These are phyloP conservation scores for Hymenopus coronatus DNA, from an alignment of 2,888 invertebrate genomes.

Conservation along the genomic window DNA sequence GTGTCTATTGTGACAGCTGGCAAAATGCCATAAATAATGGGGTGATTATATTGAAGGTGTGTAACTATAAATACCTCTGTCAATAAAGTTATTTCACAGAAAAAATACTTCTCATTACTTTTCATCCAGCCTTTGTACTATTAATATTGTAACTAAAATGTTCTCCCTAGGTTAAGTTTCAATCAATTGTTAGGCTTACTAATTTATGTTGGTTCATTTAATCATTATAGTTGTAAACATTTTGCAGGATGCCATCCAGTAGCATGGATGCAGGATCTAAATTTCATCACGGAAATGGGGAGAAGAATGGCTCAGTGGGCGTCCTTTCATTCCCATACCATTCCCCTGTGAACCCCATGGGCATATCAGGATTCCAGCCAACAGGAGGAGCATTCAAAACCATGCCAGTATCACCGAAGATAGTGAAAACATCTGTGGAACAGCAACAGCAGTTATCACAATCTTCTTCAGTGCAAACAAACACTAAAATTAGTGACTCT, in stretches of 20 bases:
- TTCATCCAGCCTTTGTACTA: no score
- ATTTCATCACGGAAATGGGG: constrained; percentile 50
- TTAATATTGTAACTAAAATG: no score
- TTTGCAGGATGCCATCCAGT: constrained; percentile 47
- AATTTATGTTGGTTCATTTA: no score
- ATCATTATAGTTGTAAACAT: not conserved
- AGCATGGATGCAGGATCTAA: constrained; percentile 52
- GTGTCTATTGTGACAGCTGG: no score
- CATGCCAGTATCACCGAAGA: constrained; percentile 64
- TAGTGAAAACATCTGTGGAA: constrained; percentile 33
- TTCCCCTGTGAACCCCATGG: constrained; percentile 75
- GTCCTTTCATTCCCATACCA: constrained; percentile 60
- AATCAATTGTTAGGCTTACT: no score
- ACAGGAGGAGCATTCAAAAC: constrained; percentile 87
- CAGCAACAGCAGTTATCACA: constrained; percentile 13
- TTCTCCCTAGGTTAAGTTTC: no score
- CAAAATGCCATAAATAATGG: no score
- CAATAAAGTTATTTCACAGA: no score
- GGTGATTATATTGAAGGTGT: no score
- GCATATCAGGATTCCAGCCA: constrained; percentile 86
- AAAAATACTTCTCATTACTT: no score
- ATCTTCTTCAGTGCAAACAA: constrained; percentile 9
- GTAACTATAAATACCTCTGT: no score
- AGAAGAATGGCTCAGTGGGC: constrained; percentile 46
- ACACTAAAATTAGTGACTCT: not conserved